Evolutionary conservation across 2,113 vertebrate species (phyloP).

Genomic region (Plestiodon gilberti): DNA sequence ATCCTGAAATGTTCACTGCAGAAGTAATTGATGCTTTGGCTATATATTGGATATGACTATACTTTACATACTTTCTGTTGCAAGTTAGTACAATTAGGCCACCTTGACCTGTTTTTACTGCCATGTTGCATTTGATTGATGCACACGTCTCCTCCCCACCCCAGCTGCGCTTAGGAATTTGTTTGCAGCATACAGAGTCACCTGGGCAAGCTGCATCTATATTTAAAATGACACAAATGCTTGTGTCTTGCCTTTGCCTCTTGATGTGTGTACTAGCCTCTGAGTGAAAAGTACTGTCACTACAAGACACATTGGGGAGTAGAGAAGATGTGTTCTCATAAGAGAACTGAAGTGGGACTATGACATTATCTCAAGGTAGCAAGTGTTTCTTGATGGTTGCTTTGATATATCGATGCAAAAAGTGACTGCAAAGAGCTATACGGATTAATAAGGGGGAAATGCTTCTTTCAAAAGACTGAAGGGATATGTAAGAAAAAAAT

Average conservation of each 20-base stretch:
- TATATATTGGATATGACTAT: background rate
- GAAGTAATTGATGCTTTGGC: background rate
- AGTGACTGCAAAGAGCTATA: background rate
- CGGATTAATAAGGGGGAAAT: constrained; percentile 23
- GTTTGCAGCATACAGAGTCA: background rate
- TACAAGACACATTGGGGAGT: constrained; percentile 5
- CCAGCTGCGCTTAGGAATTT: background rate
- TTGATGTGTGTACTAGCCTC: background rate
- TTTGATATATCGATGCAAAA: constrained; percentile 22
- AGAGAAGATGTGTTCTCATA: constrained; percentile 2
- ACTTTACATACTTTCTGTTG: background rate
- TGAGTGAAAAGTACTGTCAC: background rate
- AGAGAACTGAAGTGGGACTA: constrained; percentile 29
- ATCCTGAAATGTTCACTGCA: background rate
- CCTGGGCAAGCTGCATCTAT: background rate
- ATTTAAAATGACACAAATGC: constrained; percentile 34
- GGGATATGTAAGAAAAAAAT: background rate
- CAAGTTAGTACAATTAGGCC: background rate
- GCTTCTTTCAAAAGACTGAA: background rate
- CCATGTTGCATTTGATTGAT: constrained; percentile 19
- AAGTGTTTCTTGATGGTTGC: constrained; percentile 28
- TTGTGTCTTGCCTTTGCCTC: constrained; percentile 29
- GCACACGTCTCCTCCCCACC: background rate
- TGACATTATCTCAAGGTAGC: background rate
- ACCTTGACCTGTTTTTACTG: background rate